These are phyloP conservation scores for Metridium senile DNA, from an alignment of 92 coral and sea anemone genomes.

Conservation along the genomic window DNA sequence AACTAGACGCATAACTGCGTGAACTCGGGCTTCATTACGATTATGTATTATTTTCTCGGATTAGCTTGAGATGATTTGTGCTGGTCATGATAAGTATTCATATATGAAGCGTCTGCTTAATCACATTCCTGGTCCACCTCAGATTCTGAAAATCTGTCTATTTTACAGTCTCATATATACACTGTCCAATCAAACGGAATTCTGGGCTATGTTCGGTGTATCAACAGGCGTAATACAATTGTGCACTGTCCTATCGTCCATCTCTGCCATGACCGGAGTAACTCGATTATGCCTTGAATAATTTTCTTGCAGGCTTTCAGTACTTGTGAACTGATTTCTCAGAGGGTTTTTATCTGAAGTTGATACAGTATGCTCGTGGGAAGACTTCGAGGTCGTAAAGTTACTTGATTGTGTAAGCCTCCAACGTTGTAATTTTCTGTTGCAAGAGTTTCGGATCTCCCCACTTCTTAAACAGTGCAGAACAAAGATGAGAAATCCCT, in stretches of 20 bases:
- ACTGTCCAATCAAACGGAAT: neutral
- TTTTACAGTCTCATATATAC: too few species aligned
- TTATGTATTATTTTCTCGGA: too few species aligned
- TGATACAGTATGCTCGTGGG: constrained; percentile 7
- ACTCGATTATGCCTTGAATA: constrained; percentile 6
- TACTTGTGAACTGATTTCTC: neutral
- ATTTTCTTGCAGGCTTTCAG: constrained; percentile 15
- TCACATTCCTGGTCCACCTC: too few species aligned
- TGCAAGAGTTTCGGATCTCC: constrained; percentile 48
- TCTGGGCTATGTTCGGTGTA: neutral
- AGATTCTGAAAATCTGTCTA: too few species aligned
- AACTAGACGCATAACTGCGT: too few species aligned
- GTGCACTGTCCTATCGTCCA: neutral
- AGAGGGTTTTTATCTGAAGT: neutral
- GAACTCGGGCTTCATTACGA: too few species aligned
- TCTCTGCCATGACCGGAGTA: neutral
- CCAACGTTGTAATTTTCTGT: constrained; percentile 45
- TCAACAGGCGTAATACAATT: constrained; percentile 2
- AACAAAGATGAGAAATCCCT: constrained; percentile 77
- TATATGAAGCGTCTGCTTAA: too few species aligned
- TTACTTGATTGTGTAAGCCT: neutral
- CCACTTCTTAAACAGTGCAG: constrained; percentile 69
- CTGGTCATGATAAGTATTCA: too few species aligned
- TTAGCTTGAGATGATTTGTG: too few species aligned
- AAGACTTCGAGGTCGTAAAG: neutral